phyloP scores from a whole-genome alignment of 2,888 invertebrate genomes.

The Catocala nupta region DNA sequence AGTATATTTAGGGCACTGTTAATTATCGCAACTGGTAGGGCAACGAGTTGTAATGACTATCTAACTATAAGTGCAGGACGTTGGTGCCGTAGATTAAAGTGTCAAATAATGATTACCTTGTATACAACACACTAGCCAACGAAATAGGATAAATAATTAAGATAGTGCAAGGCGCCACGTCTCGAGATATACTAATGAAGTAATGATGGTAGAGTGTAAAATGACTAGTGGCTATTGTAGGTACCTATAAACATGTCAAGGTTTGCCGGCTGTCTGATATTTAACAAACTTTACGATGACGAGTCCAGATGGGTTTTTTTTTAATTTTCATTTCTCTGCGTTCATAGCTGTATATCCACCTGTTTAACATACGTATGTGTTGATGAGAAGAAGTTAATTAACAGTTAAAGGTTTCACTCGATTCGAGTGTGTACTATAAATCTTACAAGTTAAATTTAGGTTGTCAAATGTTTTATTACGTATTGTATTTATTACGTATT shows the following conservation, averaged over 20 bases:
- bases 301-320: conserved; percentile 5
- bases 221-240: conserved; percentile 30
- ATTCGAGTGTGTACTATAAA: too few relatives aligned
- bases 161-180: conserved; percentile 67
- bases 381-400: not conserved
- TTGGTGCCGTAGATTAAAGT: conserved; percentile 37
- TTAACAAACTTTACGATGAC: conserved; percentile 27
- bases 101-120: conserved; percentile 43
- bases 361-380: too few relatives aligned
- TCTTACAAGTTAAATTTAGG: too few relatives aligned
- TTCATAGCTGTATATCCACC: not conserved
- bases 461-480: too few relatives aligned
- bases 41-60: conserved; percentile 36
- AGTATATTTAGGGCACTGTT: conserved; percentile 55
- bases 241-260: conserved; percentile 58
- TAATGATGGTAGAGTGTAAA: conserved; percentile 34
- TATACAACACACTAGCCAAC: conserved; percentile 50
- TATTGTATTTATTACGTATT: too few relatives aligned
- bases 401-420: not conserved
- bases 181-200: conserved; percentile 60
- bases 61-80: conserved; percentile 30
- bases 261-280: conserved; percentile 31
- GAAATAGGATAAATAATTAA: conserved; percentile 68
- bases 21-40: conserved; percentile 44
- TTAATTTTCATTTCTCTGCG: not conserved